phyloP scores from a whole-genome alignment of 2,113 vertebrate genomes.

The Callionymus lyra region DNA sequence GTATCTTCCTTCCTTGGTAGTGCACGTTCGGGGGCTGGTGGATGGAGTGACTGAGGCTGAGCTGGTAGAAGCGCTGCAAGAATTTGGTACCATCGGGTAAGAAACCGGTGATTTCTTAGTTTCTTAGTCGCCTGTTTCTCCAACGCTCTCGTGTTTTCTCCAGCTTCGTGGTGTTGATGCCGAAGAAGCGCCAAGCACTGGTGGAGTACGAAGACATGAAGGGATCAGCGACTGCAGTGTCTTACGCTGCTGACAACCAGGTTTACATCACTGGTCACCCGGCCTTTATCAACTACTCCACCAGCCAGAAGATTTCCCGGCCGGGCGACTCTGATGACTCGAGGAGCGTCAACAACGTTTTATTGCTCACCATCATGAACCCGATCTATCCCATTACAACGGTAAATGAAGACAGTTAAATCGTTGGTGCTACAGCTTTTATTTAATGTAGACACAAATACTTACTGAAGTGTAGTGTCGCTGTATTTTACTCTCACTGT shows the following conservation, averaged over 20 bases:
- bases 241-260: slow-evolving; percentile 92
- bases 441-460: background rate
- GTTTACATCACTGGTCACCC: slow-evolving; percentile 90
- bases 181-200: slow-evolving; percentile 89
- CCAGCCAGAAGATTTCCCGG: slow-evolving; percentile 95
- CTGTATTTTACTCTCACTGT: background rate
- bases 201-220: slow-evolving; percentile 93
- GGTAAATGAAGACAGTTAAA: slow-evolving; percentile 42
- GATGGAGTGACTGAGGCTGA: slow-evolving; percentile 89
- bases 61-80: slow-evolving; percentile 86
- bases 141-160: background rate
- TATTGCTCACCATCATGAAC: slow-evolving; percentile 92
- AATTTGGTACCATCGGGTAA: slow-evolving; percentile 92
- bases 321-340: slow-evolving; percentile 84
- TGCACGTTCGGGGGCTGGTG: slow-evolving; percentile 86
- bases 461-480: background rate
- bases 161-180: slow-evolving; percentile 96
- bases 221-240: slow-evolving; percentile 86
- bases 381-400: slow-evolving; percentile 87
- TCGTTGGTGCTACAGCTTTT: background rate
- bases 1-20: slow-evolving; percentile 87
- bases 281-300: slow-evolving; percentile 93
- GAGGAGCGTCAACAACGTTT: slow-evolving; percentile 85
- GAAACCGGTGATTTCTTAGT: background rate
- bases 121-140: background rate